Base-by-base conservation (phyloP, 1,140 invertebrate species). In the Panagrolaimus sp. region DNA sequence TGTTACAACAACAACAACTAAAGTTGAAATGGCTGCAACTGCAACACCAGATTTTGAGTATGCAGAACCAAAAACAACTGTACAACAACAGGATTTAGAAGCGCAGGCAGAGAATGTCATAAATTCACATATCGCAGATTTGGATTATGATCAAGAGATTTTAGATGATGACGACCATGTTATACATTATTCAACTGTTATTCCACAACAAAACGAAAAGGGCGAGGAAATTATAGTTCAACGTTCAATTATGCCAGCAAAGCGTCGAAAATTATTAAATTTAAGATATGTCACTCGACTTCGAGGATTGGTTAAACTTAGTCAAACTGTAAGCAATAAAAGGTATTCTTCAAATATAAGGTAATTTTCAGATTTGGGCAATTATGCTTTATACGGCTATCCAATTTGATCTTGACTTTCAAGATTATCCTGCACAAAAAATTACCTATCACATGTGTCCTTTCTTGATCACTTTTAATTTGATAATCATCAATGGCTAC, bases 401-500 rank as follows among this genome's bases (percentile, higher is more conserved):
- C 14, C 52, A 58, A 26, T 58, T 58, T 14, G 52, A 58, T 21
- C 21, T 21, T 1, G 52, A 58, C 8, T 58, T 26, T 58, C 28
- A 58, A 21, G 28, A 26, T 28, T 58, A 58, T 58, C 21, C 52
- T 8, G 52, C 28, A 4, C 52, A 58, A 28, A 58, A 58, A 14
- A 28, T 58, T 1, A 28, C 28, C 12, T 58, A 28, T 28, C 52
- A 58, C 28, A 28, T 28, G 21, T 58, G 52, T 8, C 52, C 52
- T n/a, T 58, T 26, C 5, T 58, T 58, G 52, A 58, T 58, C 28
- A 28, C 21, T 21, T 21, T 58, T 6, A 58, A 58, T 6, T 58
- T 58, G 52, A n/a, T 58, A 21, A 58, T 58, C 2, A 58, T 58
- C 21, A 58, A 58, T 58, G 78, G 78, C 26, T 82, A 82, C 64